Conservation (phyloP, 37 sponge, comb jelly and placozoan genomes). For the Lycopodina hypogea region DNA sequence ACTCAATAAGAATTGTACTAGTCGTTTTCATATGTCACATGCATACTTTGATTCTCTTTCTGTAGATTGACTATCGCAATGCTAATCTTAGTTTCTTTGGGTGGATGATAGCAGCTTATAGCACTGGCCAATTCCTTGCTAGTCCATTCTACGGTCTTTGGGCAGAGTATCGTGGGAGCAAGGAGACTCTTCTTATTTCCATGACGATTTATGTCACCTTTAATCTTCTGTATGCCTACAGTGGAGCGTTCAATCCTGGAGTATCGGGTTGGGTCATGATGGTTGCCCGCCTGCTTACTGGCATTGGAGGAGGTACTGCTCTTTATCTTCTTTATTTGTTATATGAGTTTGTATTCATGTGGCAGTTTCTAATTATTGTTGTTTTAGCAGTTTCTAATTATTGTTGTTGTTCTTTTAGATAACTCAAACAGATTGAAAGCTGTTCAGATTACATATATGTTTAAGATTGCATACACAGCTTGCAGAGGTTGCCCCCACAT, state of each 20-base stretch:
- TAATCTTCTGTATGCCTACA: slow-evolving; percentile 67
- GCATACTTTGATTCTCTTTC: too few species aligned
- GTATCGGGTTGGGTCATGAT: slow-evolving; percentile 47
- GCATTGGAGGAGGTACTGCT: slow-evolving; percentile 69
- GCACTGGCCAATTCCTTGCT: slow-evolving; percentile 76
- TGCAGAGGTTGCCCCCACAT: too few species aligned
- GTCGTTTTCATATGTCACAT: too few species aligned
- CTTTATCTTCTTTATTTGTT: slow-evolving; percentile 15
- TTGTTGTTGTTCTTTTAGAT: too few species aligned
- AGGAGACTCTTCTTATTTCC: slow-evolving; percentile 62
- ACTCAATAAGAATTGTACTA: too few species aligned
- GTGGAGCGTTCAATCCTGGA: slow-evolving; percentile 47
- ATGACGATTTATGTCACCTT: slow-evolving; percentile 49
- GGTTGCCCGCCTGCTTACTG: slow-evolving; percentile 50
- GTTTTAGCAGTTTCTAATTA: too few species aligned
- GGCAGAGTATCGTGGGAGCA: slow-evolving; percentile 68
- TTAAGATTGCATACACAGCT: too few species aligned
- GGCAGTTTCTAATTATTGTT: too few species aligned
- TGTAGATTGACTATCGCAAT: neutral
- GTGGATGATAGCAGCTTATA: slow-evolving; percentile 76
- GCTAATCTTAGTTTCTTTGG: slow-evolving; percentile 66
- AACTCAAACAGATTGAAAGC: too few species aligned
- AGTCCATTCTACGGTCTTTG: slow-evolving; percentile 83
- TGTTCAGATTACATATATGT: too few species aligned
- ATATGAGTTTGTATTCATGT: slow-evolving; percentile 20